phyloP scores from a whole-genome alignment of 2,113 vertebrate genomes.

The Dasypus novemcinctus region DNA sequence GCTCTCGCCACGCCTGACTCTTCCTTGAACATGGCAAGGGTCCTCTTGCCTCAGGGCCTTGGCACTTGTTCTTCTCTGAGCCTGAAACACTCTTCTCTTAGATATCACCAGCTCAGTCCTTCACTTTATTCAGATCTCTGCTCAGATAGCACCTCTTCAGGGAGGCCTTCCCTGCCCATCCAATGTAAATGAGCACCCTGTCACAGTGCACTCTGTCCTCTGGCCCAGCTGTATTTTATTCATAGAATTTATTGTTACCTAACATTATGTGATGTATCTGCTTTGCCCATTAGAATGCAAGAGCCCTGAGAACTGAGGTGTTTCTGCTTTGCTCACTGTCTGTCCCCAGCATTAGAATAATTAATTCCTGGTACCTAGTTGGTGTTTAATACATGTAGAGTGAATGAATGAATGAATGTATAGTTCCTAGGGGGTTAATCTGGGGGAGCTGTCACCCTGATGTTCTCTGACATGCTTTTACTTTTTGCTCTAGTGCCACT shows the following conservation, averaged over 20 bases:
- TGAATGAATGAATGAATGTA: rapidly evolving
- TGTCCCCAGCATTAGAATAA: not conserved
- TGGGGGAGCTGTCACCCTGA: not conserved
- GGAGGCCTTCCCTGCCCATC: not conserved
- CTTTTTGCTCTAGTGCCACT: rapidly evolving
- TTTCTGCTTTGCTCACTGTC: not conserved
- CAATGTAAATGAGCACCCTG: not conserved
- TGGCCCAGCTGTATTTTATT: rapidly evolving
- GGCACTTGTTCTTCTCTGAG: not conserved
- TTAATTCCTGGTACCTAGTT: not conserved
- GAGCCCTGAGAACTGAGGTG: not conserved
- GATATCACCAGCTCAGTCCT: not conserved
- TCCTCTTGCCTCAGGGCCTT: not conserved
- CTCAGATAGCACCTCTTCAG: not conserved
- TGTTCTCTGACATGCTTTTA: rapidly evolving
- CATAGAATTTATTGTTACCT: rapidly evolving
- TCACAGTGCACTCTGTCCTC: not conserved
- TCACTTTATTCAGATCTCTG: not conserved
- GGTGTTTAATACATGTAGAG: no score
- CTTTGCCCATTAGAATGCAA: not conserved
- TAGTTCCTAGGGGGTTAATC: not conserved
- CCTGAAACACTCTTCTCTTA: not conserved
- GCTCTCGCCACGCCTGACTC: not conserved
- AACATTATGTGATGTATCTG: not conserved
- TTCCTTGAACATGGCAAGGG: not conserved